phyloP scores from a whole-genome alignment of 2,888 invertebrate species.

The Patella depressa region DNA sequence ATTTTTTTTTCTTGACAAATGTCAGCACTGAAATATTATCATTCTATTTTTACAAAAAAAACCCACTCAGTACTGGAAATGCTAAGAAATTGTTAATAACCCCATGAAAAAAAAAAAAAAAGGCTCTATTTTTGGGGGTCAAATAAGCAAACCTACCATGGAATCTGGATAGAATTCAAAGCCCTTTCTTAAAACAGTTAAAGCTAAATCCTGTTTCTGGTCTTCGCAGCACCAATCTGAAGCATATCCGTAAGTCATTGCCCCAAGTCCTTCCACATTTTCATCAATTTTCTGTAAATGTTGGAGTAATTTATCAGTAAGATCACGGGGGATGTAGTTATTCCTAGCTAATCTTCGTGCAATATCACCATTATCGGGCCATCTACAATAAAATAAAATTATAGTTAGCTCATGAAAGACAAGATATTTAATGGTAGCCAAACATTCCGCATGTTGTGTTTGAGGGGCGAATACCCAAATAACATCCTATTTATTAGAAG shows the following conservation, averaged over 20 bases:
- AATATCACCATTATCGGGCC: neutral
- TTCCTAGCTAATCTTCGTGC: slow-evolving; percentile 15
- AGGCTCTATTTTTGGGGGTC: too few relatives aligned
- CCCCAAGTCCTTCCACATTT: slow-evolving; percentile 26
- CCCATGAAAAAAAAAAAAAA: too few relatives aligned
- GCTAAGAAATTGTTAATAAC: too few relatives aligned
- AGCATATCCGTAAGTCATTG: slow-evolving; percentile 29
- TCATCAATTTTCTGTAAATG: slow-evolving; percentile 28
- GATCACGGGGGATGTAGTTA: slow-evolving; percentile 31
- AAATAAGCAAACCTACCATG: slow-evolving; percentile 25
- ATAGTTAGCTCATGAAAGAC: too few relatives aligned
- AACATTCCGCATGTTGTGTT: too few relatives aligned
- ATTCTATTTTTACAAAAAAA: too few relatives aligned
- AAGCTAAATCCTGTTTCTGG: slow-evolving; percentile 25
- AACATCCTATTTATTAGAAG: too few relatives aligned
- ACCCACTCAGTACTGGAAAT: too few relatives aligned
- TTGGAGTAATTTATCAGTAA: slow-evolving; percentile 21
- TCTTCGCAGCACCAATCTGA: slow-evolving; percentile 31
- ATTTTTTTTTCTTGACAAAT: too few relatives aligned
- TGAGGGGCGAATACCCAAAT: too few relatives aligned
- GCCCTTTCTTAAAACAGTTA: slow-evolving; percentile 32
- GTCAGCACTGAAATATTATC: too few relatives aligned
- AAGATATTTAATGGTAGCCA: too few relatives aligned
- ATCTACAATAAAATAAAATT: neutral
- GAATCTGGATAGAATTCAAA: slow-evolving; percentile 31